Evolutionary conservation across 2,888 invertebrate species (phyloP).

Genomic region (Lithophane leautieri): DNA sequence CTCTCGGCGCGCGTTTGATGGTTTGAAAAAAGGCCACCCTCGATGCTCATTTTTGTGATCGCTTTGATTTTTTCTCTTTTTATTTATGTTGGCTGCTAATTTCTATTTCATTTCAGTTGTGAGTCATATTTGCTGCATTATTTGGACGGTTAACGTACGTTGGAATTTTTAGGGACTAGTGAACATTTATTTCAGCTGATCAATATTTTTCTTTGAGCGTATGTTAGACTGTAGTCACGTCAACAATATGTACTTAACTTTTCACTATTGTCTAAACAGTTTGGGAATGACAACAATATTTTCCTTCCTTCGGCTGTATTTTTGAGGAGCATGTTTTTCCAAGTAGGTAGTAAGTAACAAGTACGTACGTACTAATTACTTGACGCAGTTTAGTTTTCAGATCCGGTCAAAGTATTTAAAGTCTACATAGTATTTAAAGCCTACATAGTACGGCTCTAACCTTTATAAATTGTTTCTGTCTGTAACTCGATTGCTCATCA

Average conservation of each 20-base stretch:
- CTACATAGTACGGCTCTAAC: not conserved
- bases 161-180: not conserved
- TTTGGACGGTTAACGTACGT: not conserved
- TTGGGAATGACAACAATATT: not conserved
- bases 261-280: not conserved
- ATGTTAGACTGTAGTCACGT: not conserved
- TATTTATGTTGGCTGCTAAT: conserved; percentile 71
- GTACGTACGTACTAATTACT: not conserved
- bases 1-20: conserved; percentile 80
- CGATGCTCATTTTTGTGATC: conserved; percentile 85
- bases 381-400: not conserved
- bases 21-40: conserved; percentile 78
- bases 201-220: not conserved
- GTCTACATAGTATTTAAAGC: not conserved
- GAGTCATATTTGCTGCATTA: conserved; percentile 22
- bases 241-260: not conserved
- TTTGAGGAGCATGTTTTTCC: not conserved
- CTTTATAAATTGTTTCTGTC: conserved; percentile 60
- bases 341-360: too few species aligned
- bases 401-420: not conserved
- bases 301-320: not conserved
- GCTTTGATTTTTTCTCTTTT: conserved; percentile 71
- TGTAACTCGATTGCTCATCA: conserved; percentile 85
- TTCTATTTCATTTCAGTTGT: conserved; percentile 47
- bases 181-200: not conserved